A percentile compares a stretch with the other conserved stretches of the same genome.
Evolutionary conservation across 2,797 vertebrate species (phyloP).

Genomic region (Microctenopoma steveboyesi): DNA sequence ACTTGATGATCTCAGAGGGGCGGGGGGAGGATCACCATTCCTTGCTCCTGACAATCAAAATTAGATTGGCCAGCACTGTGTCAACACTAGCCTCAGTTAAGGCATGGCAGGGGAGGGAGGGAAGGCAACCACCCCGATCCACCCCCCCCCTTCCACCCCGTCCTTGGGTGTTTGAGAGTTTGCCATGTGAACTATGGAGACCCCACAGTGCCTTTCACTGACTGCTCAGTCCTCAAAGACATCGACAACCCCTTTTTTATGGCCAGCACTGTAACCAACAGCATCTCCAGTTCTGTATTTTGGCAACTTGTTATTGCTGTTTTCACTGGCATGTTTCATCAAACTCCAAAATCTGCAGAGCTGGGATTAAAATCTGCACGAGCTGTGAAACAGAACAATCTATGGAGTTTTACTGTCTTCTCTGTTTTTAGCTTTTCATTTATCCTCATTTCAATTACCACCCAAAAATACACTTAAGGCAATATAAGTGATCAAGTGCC

Average conservation of each 20-base stretch:
- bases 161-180: conserved; percentile 81
- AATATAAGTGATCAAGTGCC: no score
- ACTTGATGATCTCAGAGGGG: conserved; percentile 86
- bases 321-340: conserved; percentile 32
- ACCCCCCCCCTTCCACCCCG: conserved; percentile 35
- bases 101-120: conserved; percentile 76
- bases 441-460: background rate
- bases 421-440: background rate
- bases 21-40: conserved; percentile 77
- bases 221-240: conserved; percentile 83
- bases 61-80: conserved; percentile 87
- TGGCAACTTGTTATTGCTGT: conserved; percentile 48
- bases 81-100: conserved; percentile 84
- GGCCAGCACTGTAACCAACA: conserved; percentile 77
- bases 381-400: conserved; percentile 4
- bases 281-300: conserved; percentile 68
- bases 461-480: no score
- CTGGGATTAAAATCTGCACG: background rate
- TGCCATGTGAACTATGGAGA: conserved; percentile 87
- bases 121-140: conserved; percentile 61
- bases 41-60: conserved; percentile 85
- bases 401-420: conserved; percentile 4
- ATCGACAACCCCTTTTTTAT: conserved; percentile 75
- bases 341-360: conserved; percentile 11
- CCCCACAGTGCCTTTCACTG: conserved; percentile 87